Base-by-base conservation (phyloP, 2,797 vertebrate genomes). In the Sebastes oblongus region DNA sequence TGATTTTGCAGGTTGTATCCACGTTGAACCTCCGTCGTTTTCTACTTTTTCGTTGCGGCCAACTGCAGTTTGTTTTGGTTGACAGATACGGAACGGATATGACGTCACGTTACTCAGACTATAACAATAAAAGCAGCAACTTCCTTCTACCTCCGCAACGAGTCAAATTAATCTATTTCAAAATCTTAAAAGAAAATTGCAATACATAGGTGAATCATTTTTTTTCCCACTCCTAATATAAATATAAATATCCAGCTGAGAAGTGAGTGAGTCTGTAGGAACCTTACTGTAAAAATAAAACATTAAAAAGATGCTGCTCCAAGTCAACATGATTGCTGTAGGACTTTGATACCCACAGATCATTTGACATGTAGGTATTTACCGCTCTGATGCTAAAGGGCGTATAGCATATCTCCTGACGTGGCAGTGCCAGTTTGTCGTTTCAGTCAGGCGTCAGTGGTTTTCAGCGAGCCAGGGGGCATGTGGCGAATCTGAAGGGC, bases 401-500 rank as follows among this genome's bases (percentile, higher is more conserved):
- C 36, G 55, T 24, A 46, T 46, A 66, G 52, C 67, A 50, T 29
- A 75, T 72, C 46, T 86, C 87, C 84, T 82, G 86, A 89, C n/a
- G 59, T 12, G 42, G 82, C 73, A 67, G 64, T 24, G 78, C 36
- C 70, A 56, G 79, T 78, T 70, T 83, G 84, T 80, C 39, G 36
- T 61, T 86, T 83, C 72, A 66, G 72, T 67, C 34, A 70, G 79
- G 77, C 78, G 77, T 84, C 75, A 52, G 67, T 72, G 79, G 60
- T 65, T 76, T 75, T 39, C 30, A 29, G 61, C 27, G 68, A 83
- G 85, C 87, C 84, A 75, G 75, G 75, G 80, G 86, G 62, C 82
- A 85, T 61, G 78, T 80, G 81, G 85, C 22, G 5, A 91, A 88
- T 88, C 20, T 82, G 78, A 85, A 64, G 77, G 79, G 74, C 69